These are phyloP conservation scores for Petroica traversi DNA, from an alignment of 2,113 vertebrate genomes.

Conservation along the genomic window DNA sequence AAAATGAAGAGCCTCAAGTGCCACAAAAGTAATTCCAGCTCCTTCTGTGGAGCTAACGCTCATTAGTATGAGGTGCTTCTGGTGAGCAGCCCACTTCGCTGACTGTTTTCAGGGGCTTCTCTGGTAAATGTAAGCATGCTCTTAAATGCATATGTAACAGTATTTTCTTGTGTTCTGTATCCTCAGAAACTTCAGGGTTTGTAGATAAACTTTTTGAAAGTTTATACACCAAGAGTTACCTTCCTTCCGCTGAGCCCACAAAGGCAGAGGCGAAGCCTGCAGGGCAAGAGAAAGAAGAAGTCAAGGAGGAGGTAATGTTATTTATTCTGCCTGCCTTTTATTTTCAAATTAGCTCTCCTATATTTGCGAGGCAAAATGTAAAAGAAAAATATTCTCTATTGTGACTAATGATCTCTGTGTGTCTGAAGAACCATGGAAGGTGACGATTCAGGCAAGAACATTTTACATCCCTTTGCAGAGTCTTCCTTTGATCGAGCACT, in stretches of 20 bases:
- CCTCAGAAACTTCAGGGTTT: constrained; percentile 93
- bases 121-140: neutral
- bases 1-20: neutral
- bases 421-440: neutral
- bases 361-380: neutral
- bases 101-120: neutral
- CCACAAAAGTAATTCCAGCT: neutral
- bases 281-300: constrained; percentile 82
- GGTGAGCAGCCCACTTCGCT: neutral
- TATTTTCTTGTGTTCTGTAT: constrained; percentile 31
- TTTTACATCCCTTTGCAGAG: neutral
- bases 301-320: constrained; percentile 83
- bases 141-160: neutral
- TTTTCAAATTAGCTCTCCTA: neutral
- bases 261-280: constrained; percentile 85
- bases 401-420: neutral
- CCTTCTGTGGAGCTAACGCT: neutral
- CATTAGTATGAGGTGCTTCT: neutral
- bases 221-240: constrained; percentile 92
- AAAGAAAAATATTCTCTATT: neutral
- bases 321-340: neutral
- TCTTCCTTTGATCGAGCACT: neutral
- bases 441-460: neutral
- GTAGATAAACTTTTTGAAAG: constrained; percentile 98
- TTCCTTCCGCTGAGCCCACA: constrained; percentile 81